These are phyloP conservation scores for Achlya flavicornis DNA, from an alignment of 2,888 invertebrate species.

Conservation along the genomic window DNA sequence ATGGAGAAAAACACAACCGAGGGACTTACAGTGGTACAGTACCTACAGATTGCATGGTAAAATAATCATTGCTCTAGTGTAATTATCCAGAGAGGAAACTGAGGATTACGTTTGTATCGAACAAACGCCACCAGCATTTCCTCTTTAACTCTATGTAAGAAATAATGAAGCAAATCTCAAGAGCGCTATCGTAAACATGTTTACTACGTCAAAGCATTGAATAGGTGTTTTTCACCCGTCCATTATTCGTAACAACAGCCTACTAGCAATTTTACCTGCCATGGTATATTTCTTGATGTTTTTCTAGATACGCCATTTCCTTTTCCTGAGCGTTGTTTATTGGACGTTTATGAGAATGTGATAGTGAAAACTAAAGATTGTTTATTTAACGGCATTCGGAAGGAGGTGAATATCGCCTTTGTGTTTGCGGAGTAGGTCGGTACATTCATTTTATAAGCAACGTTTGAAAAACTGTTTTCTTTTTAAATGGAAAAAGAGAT, in stretches of 20 bases:
- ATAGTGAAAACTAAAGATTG: constrained; percentile 12
- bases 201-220: constrained; percentile 31
- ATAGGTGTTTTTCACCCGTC: constrained; percentile 26
- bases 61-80: too few species aligned
- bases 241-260: constrained; percentile 11
- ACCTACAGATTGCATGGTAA: too few species aligned
- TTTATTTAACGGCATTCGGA: constrained; percentile 2
- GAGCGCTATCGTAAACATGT: constrained; percentile 45
- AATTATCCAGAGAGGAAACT: too few species aligned
- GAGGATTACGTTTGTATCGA: too few species aligned
- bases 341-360: constrained; percentile 15
- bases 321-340: constrained; percentile 17
- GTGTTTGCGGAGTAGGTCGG: background rate
- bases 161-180: constrained; percentile 4
- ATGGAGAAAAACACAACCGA: too few species aligned
- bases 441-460: background rate
- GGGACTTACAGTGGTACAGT: too few species aligned
- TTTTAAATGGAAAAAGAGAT: background rate
- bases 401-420: constrained; percentile 6
- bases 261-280: constrained; percentile 4
- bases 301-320: constrained; percentile 10
- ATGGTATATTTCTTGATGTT: constrained; percentile 9
- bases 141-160: background rate
- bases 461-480: background rate
- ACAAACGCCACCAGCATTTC: too few species aligned